phyloP scores from a whole-genome alignment of 2,113 vertebrate species.

The Chrysemys picta region DNA sequence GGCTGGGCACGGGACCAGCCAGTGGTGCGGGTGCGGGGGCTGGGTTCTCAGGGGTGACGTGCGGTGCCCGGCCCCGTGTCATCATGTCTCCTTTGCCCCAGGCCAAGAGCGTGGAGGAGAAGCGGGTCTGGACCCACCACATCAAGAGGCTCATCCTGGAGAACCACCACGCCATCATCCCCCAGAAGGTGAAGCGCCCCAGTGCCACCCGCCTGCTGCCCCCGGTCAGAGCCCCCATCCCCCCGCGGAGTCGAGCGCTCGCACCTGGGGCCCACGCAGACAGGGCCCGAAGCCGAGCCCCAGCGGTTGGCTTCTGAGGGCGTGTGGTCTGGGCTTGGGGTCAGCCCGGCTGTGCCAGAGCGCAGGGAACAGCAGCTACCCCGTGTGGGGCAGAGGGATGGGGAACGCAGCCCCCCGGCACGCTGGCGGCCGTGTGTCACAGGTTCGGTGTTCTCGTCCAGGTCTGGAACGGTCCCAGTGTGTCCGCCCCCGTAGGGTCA shows the following conservation, averaged over 20 bases:
- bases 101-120: conserved; percentile 93
- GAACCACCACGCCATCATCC: conserved; percentile 93
- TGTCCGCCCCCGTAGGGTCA: no score
- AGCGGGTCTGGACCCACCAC: conserved; percentile 93
- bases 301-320: not conserved
- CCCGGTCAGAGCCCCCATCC: no score
- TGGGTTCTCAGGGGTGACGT: not conserved
- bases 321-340: not conserved
- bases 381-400: not conserved
- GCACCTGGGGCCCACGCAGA: no score
- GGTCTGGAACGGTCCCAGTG: no score
- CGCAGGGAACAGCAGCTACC: not conserved
- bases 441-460: not conserved
- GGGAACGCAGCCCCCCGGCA: not conserved
- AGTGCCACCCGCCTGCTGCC: not conserved
- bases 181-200: conserved; percentile 84
- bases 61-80: accelerated
- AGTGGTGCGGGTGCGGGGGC: accelerated
- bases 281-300: no score
- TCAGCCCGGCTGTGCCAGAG: not conserved
- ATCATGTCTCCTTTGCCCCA: not conserved
- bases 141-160: conserved; percentile 97
- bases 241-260: not conserved
- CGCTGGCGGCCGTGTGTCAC: not conserved
- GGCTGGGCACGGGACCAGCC: no score